Conservation (phyloP, 2,888 invertebrate species). For the Cerceris ruficornis region DNA sequence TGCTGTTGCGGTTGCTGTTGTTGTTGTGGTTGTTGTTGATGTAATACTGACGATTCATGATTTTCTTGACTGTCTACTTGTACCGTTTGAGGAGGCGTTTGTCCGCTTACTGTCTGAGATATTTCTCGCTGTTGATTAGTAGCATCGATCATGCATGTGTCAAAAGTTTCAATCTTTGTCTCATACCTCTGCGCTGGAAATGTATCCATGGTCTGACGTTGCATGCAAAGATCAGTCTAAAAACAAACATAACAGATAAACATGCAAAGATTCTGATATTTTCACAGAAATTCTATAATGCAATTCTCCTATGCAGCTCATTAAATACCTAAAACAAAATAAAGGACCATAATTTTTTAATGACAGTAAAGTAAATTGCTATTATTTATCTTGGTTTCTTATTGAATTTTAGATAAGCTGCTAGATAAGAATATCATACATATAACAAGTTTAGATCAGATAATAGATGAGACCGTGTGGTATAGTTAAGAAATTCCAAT, state of each 20-base stretch:
- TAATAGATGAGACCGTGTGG: slow-evolving; percentile 64
- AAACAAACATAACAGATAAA: slow-evolving; percentile 3
- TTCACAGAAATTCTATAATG: background rate
- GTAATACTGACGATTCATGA: slow-evolving; percentile 57
- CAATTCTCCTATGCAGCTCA: background rate
- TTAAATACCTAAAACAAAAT: slow-evolving; percentile 34
- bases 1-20: slow-evolving; percentile 56
- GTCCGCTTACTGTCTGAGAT: slow-evolving; percentile 66
- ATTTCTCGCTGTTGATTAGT: slow-evolving; percentile 71
- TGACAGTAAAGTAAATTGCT: slow-evolving; percentile 39
- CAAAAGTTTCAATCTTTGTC: slow-evolving; percentile 75
- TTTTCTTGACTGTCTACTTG: slow-evolving; percentile 70
- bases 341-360: slow-evolving; percentile 20
- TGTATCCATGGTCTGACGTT: slow-evolving; percentile 72
- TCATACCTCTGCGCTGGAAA: slow-evolving; percentile 73
- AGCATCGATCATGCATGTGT: slow-evolving; percentile 75
- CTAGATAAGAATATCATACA: slow-evolving; percentile 64
- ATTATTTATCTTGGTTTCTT: slow-evolving; percentile 62
- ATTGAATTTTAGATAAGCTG: slow-evolving; percentile 70
- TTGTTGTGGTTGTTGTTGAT: slow-evolving; percentile 55
- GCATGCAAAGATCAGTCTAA: slow-evolving; percentile 19
- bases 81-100: slow-evolving; percentile 59
- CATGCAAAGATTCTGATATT: background rate
- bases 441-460: slow-evolving; percentile 69
- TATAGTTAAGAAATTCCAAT: slow-evolving; percentile 18